Conservation (phyloP, 1,140 invertebrate genomes). For the Aphaenogaster floridana region DNA sequence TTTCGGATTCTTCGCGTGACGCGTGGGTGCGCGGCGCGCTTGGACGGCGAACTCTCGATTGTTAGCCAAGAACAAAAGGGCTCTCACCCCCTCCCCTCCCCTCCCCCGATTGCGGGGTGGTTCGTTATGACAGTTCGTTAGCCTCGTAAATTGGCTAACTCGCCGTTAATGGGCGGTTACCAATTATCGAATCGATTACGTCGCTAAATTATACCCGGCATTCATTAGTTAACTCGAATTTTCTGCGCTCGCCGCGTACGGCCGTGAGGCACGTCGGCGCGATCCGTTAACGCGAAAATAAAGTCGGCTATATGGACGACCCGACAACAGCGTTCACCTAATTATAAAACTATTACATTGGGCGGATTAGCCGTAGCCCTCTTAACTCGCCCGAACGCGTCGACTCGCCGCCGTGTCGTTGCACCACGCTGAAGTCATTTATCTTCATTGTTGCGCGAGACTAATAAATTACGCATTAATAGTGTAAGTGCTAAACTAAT, state of each 20-base stretch:
- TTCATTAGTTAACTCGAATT: constrained; percentile 73
- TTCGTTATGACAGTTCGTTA: constrained; percentile 78
- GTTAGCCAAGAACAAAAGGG: constrained; percentile 74
- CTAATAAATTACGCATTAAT: constrained; percentile 41
- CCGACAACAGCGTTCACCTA: constrained; percentile 39
- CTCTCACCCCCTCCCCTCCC: background rate
- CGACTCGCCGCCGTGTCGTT: constrained; percentile 30
- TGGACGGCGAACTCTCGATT: constrained; percentile 55
- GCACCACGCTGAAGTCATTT: constrained; percentile 37
- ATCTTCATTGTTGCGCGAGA: constrained; percentile 41
- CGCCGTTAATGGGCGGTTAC: constrained; percentile 72
- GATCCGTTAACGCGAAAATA: constrained; percentile 63
- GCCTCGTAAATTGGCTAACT: constrained; percentile 72
- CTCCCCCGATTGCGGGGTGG: constrained; percentile 23
- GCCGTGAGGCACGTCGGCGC: background rate
- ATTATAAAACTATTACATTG: constrained; percentile 66
- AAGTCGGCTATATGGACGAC: constrained; percentile 21
- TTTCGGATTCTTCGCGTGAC: constrained; percentile 51
- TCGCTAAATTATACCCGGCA: constrained; percentile 70
- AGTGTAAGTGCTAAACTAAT: constrained; percentile 18
- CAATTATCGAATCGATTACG: constrained; percentile 77
- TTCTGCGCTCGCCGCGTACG: constrained; percentile 62
- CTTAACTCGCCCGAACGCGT: constrained; percentile 40
- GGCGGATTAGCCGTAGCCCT: constrained; percentile 27
- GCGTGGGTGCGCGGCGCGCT: constrained; percentile 32